Conservation (phyloP, 1,140 invertebrate genomes). For the Spodoptera frugiperda region DNA sequence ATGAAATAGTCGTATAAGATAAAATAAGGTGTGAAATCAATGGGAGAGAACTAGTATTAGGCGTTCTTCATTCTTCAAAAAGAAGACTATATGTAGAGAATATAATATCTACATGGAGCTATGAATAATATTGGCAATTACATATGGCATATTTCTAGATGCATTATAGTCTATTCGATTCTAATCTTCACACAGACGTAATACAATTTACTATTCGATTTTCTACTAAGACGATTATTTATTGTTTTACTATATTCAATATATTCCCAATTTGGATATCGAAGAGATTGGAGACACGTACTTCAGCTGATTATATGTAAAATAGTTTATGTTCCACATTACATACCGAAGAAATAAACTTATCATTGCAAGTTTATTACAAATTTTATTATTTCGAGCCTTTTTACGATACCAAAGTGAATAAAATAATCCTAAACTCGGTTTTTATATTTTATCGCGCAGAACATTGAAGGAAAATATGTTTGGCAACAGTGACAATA, state of each 20-base stretch:
- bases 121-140: too few species aligned
- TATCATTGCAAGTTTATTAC: neutral
- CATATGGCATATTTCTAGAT: too few species aligned
- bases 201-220: neutral
- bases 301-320: neutral
- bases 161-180: neutral
- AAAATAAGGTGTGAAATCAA: too few species aligned
- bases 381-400: slow-evolving; percentile 7
- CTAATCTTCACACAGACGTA: neutral
- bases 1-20: too few species aligned
- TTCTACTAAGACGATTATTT: neutral
- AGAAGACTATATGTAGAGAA: too few species aligned
- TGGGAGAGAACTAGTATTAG: too few species aligned
- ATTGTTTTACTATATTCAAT: neutral
- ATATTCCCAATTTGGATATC: slow-evolving; percentile 6
- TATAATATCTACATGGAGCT: too few species aligned
- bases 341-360: too few species aligned
- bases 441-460: slow-evolving; percentile 1
- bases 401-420: neutral
- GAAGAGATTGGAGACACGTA: neutral
- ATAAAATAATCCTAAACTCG: slow-evolving; percentile 14
- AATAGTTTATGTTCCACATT: too few species aligned
- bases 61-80: too few species aligned
- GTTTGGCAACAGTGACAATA: too few species aligned
- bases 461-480: neutral